These are phyloP conservation scores for Callimorpha dominula DNA, from an alignment of 2,888 invertebrate genomes.

Conservation along the genomic window DNA sequence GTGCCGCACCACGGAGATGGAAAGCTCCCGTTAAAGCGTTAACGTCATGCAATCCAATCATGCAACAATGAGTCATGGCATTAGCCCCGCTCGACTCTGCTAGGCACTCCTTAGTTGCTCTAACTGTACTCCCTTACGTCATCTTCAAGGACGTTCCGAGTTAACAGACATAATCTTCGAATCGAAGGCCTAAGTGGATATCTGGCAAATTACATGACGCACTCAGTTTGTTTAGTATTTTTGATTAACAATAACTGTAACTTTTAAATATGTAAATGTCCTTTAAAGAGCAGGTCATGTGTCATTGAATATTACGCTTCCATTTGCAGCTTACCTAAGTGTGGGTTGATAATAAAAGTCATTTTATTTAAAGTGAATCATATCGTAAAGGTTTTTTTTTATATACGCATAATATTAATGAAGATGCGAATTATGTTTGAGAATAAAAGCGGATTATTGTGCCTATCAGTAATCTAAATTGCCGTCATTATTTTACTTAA, in stretches of 20 bases:
- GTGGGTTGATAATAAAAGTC: constrained; percentile 3
- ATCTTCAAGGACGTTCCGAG: constrained; percentile 61
- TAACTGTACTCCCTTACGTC: constrained; percentile 60
- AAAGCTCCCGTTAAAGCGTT: constrained; percentile 81
- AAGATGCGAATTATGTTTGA: neutral
- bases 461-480: constrained; percentile 10
- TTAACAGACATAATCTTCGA: constrained; percentile 48
- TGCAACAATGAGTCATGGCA: constrained; percentile 62
- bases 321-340: neutral
- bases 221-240: constrained; percentile 38
- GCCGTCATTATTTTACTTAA: constrained; percentile 3
- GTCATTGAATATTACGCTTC: constrained; percentile 12
- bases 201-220: constrained; percentile 35
- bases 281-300: constrained; percentile 32
- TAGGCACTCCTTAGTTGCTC: constrained; percentile 32
- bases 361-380: constrained; percentile 6
- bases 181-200: constrained; percentile 38
- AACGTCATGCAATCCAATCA: constrained; percentile 69
- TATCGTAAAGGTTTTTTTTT: neutral
- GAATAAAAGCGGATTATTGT: constrained; percentile 1
- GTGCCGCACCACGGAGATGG: constrained; percentile 74
- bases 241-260: constrained; percentile 45
- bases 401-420: constrained; percentile 5
- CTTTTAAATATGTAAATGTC: constrained; percentile 24
- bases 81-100: constrained; percentile 35